Evolutionary conservation across 1,140 invertebrate species (phyloP).

Genomic region (Caligus rogercresseyi): DNA sequence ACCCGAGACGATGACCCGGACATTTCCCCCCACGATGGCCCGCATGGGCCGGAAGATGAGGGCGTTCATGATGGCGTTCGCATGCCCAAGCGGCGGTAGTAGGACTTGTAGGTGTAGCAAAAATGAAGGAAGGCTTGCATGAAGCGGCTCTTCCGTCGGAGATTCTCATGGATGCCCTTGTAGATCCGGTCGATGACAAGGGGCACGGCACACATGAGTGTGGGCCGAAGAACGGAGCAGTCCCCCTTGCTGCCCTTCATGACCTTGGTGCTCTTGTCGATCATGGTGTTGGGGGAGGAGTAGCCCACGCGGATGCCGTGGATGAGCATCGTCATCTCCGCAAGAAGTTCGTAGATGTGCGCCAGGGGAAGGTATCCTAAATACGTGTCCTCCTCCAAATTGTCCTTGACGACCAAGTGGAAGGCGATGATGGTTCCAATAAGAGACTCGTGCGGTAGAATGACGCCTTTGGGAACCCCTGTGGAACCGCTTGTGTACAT

Average conservation of each 20-base stretch:
- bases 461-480: slow-evolving; percentile 41
- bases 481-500: slow-evolving; percentile 94
- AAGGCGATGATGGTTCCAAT: slow-evolving; percentile 72
- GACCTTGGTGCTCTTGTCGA: slow-evolving; percentile 88
- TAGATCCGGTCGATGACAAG: slow-evolving; percentile 52
- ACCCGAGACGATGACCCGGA: slow-evolving; percentile 60
- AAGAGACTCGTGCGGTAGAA: slow-evolving; percentile 68
- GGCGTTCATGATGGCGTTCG: slow-evolving; percentile 40
- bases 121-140: slow-evolving; percentile 66
- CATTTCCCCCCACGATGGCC: slow-evolving; percentile 64
- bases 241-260: slow-evolving; percentile 66
- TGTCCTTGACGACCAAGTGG: slow-evolving; percentile 51
- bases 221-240: slow-evolving; percentile 70
- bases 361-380: slow-evolving; percentile 90
- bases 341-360: slow-evolving; percentile 76
- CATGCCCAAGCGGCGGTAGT: slow-evolving; percentile 63
- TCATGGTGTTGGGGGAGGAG: slow-evolving; percentile 81
- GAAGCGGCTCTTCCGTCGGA: slow-evolving; percentile 54
- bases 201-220: slow-evolving; percentile 84
- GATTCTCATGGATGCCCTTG: slow-evolving; percentile 81
- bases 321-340: slow-evolving; percentile 28
- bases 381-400: slow-evolving; percentile 52
- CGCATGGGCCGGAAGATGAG: slow-evolving; percentile 56
- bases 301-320: slow-evolving; percentile 85
- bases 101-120: slow-evolving; percentile 72